Evolutionary conservation across 1,140 invertebrate species (phyloP), one percentile per base, ranked within the genome.

Genomic region (Charaxes varanes): DNA sequence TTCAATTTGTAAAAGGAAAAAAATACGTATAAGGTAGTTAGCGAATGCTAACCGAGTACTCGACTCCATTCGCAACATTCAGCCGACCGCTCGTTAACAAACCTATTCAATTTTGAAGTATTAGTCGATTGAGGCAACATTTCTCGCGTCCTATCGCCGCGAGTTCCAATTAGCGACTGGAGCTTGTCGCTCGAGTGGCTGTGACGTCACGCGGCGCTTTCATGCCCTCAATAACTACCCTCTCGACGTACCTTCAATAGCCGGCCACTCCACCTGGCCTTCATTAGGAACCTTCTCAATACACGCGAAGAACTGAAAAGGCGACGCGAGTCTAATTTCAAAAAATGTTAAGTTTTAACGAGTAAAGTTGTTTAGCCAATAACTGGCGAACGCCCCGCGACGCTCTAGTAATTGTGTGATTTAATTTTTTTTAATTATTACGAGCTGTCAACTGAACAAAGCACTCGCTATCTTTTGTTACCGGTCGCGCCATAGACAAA

Each of bases 101-200:
- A 79, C 72, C 78, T 57, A 76, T 82, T 82, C 71, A 82, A 72
- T 70, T 72, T 69, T 79, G 67, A 79, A 82, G 78, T 79, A 82
- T 79, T 71, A 69, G 71, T 74, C 76, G 78, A 82, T 82, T 74
- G 71, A 74, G 70, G 71, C 58, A 74, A 70, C 73, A 69, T 72
- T 74, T 72, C 71, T 77, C 73, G 73, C 77, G 77, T 78, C 67
- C 73, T 77, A 67, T 62, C 74, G 66, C 73, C 71, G 55, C 76
- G 73, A 78, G 76, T 69, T 79, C 78, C 78, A 82, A 82, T 82
- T 82, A 82, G 76, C 71, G 76, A 80, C 71, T 81, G 77, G 64
- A 61, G 67, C 62, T 68, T 62, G 66, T 72, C 69, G 67, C 73
- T 78, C 54, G 61, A 78, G 73, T 73, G 71, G 60, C 68, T 51